Evolutionary conservation across 2,797 vertebrate genomes (phyloP).

Genomic region (Phataginus tricuspis): DNA sequence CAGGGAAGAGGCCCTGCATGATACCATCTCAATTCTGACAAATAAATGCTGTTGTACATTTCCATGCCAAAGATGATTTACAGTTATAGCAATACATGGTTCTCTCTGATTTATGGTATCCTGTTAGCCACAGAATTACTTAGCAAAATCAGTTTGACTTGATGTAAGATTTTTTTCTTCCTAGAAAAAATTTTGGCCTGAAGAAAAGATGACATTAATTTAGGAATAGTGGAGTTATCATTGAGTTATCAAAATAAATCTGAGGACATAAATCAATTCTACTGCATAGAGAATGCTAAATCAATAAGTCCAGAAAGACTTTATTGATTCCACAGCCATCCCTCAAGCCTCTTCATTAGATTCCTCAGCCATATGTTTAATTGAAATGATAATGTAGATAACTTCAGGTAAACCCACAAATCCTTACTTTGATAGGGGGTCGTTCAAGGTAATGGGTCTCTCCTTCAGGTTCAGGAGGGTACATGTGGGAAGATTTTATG

Average conservation of each 20-base stretch:
- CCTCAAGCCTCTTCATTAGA: slow-evolving; percentile 90
- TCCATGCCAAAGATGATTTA: slow-evolving; percentile 70
- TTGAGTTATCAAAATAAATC: slow-evolving; percentile 90
- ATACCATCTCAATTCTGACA: slow-evolving; percentile 79
- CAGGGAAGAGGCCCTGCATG: slow-evolving; percentile 62
- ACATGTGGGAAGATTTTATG: neutral
- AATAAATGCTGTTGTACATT: slow-evolving; percentile 82
- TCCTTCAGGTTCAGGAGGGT: neutral
- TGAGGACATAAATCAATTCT: slow-evolving; percentile 86
- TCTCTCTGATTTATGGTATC: slow-evolving; percentile 83
- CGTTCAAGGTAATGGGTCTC: slow-evolving; percentile 79
- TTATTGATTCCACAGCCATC: slow-evolving; percentile 91
- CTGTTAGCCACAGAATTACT: slow-evolving; percentile 82
- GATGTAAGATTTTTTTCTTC: slow-evolving; percentile 77
- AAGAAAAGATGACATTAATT: slow-evolving; percentile 87
- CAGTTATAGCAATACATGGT: slow-evolving; percentile 68
- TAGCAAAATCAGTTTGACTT: slow-evolving; percentile 84
- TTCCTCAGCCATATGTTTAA: slow-evolving; percentile 91
- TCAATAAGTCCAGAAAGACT: slow-evolving; percentile 90
- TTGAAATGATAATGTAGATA: slow-evolving; percentile 90
- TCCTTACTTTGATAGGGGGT: slow-evolving; percentile 84
- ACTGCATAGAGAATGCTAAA: slow-evolving; percentile 86
- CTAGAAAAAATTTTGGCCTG: slow-evolving; percentile 63
- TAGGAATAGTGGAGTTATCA: slow-evolving; percentile 89
- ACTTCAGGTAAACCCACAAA: slow-evolving; percentile 79